Base-by-base conservation (phyloP, 2,113 vertebrate species). In the Hyperoodon ampullatus region DNA sequence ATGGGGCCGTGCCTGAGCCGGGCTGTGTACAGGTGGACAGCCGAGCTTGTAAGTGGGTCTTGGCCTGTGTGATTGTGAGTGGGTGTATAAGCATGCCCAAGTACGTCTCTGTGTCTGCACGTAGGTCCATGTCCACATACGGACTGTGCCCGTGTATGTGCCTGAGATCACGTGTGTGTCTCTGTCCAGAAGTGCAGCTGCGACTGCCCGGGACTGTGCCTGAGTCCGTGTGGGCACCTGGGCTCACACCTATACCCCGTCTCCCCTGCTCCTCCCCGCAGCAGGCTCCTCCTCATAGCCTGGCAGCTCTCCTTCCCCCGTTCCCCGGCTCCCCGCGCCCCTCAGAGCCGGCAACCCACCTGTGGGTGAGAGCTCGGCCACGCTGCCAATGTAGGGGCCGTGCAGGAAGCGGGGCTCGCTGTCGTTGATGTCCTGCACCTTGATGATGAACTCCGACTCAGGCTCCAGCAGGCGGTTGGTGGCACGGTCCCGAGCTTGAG, bases 341-440 rank as follows among this genome's bases (percentile, higher is more conserved):
- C 86, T 21, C 3, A 2, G 30, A 21, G 10, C 55, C 97, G 33
- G 21, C 72, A 5, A 11, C 97, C 92, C 96, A 99, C 99, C 99
- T 72, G 99, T 93, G 8, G 99, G 99, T 6, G 99, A 99, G 68
- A 99, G 98, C 97, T 99, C 99, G 0, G 99, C 99, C 98, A 99
- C 99, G 0, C 99, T 99, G 97, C 99, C 99, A 0, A 99, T 99
- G 97, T 99, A 99, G 11, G 99, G 99, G 44, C 99, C 99, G n/a
- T 99, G 99, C 97, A 99, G 98, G 98, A 99, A 99, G 95, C 99
- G 99, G 2, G 99, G 99, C 96, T 99, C 99, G 0, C 99, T 99
- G 99, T 99, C 99, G 0, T 99, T 99, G 98, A 99, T 99, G 98
- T 99, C 99, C 98, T 99, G 99, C 95, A 99, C 99, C 97, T 99